Evolutionary conservation across 2,888 invertebrate species (phyloP).

Genomic region (Chesias legatella): DNA sequence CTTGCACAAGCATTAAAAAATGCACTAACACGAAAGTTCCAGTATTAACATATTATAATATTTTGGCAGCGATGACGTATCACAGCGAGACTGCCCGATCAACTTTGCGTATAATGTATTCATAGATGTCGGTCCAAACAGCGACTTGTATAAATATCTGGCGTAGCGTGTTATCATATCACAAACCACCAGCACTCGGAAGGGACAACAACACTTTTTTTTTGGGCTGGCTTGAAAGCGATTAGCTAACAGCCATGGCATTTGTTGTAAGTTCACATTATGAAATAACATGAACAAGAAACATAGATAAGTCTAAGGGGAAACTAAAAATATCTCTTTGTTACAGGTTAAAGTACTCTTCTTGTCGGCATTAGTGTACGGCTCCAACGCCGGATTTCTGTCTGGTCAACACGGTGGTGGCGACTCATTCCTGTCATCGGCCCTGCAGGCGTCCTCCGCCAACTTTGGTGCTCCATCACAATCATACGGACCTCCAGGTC

Average conservation of each 20-base stretch:
- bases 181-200: conserved; percentile 63
- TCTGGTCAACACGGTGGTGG: conserved; percentile 43
- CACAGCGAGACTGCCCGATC: conserved; percentile 40
- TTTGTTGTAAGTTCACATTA: conserved; percentile 66
- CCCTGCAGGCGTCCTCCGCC: conserved; percentile 58
- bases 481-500: conserved; percentile 58
- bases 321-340: conserved; percentile 28
- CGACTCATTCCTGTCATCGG: conserved; percentile 61
- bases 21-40: conserved; percentile 28
- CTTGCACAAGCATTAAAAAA: conserved; percentile 40
- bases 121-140: conserved; percentile 56
- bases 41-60: conserved; percentile 36
- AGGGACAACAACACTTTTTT: conserved; percentile 65
- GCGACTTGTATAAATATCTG: conserved; percentile 73
- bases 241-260: conserved; percentile 79
- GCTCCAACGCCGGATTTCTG: conserved; percentile 53
- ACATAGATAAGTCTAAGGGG: neutral
- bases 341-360: conserved; percentile 67
- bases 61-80: conserved; percentile 41
- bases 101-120: conserved; percentile 53
- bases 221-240: conserved; percentile 68
- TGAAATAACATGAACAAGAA: conserved; percentile 14
- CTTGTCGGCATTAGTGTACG: conserved; percentile 57
- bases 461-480: conserved; percentile 59
- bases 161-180: conserved; percentile 53